phyloP scores from a whole-genome alignment of 2,888 invertebrate species.

The Hypsopygia costalis region DNA sequence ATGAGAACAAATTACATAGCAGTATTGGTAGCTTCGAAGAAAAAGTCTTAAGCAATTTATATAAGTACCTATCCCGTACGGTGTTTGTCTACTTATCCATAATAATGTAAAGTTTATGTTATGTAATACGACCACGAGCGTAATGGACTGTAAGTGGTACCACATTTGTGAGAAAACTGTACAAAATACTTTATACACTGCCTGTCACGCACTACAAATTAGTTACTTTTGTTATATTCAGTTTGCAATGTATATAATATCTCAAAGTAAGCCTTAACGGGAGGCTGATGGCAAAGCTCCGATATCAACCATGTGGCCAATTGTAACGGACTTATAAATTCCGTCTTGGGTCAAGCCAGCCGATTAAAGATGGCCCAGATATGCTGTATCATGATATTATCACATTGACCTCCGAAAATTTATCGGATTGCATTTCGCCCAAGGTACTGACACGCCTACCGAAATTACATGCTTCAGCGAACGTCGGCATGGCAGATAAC shows the following conservation, averaged over 20 bases:
- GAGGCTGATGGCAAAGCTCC: constrained; percentile 26
- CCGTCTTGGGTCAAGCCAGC: constrained; percentile 48
- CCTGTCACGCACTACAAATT: too few species aligned
- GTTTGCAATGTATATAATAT: too few species aligned
- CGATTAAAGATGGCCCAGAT: constrained; percentile 58
- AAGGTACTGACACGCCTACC: constrained; percentile 42
- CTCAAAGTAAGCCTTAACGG: too few species aligned
- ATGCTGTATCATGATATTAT: constrained; percentile 42
- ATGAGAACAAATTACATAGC: too few species aligned
- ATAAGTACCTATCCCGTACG: constrained; percentile 19
- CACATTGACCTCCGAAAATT: constrained; percentile 52
- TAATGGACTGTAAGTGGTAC: constrained; percentile 28
- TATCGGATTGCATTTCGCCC: constrained; percentile 46
- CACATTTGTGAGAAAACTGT: constrained; percentile 12
- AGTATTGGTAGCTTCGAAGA: not conserved
- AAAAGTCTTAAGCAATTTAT: not conserved
- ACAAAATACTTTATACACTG: not conserved
- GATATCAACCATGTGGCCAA: constrained; percentile 31
- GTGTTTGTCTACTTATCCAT: constrained; percentile 25
- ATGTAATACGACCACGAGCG: constrained; percentile 35
- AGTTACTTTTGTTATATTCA: too few species aligned
- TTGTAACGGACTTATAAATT: constrained; percentile 49
- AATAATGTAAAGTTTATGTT: constrained; percentile 31
- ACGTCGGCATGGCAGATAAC: not conserved
- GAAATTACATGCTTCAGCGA: constrained; percentile 41